These are phyloP conservation scores for Oligia strigilis DNA, from an alignment of 2,888 invertebrate species.

Conservation along the genomic window DNA sequence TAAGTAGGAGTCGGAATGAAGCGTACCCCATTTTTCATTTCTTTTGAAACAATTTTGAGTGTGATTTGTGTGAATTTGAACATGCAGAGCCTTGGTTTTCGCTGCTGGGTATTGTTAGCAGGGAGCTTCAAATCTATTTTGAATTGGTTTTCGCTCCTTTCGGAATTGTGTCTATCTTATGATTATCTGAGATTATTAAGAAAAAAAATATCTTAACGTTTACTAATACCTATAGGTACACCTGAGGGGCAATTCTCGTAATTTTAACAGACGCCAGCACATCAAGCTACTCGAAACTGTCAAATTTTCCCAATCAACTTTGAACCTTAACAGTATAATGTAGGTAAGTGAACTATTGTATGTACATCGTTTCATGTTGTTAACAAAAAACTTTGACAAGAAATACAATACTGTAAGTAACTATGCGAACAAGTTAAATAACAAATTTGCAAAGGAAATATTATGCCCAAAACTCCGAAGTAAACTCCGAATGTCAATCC, in stretches of 20 bases:
- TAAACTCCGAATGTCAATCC: constrained; percentile 50
- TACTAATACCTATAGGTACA: too few relatives aligned
- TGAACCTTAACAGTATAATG: background rate
- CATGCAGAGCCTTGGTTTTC: background rate
- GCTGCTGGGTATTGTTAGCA: background rate
- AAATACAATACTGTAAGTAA: constrained; percentile 1
- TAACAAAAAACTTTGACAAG: background rate
- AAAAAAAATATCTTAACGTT: background rate
- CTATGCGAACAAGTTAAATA: constrained; percentile 14
- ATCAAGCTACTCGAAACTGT: too few relatives aligned
- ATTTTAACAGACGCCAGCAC: too few relatives aligned
- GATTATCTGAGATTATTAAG: too few relatives aligned
- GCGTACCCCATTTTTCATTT: constrained; percentile 55
- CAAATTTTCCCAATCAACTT: too few relatives aligned
- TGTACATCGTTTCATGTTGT: background rate
- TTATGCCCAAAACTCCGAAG: background rate
- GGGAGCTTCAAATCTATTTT: background rate
- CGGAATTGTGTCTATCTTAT: background rate
- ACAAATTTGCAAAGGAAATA: constrained; percentile 31
- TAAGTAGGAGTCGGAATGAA: constrained; percentile 40
- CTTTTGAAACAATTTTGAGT: constrained; percentile 48
- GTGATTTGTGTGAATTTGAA: constrained; percentile 49
- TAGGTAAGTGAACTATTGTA: background rate
- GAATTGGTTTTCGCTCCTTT: background rate
- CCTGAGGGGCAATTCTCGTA: too few relatives aligned